phyloP scores from a whole-genome alignment of 2,888 invertebrate species.

The Stenichneumon culpator region DNA sequence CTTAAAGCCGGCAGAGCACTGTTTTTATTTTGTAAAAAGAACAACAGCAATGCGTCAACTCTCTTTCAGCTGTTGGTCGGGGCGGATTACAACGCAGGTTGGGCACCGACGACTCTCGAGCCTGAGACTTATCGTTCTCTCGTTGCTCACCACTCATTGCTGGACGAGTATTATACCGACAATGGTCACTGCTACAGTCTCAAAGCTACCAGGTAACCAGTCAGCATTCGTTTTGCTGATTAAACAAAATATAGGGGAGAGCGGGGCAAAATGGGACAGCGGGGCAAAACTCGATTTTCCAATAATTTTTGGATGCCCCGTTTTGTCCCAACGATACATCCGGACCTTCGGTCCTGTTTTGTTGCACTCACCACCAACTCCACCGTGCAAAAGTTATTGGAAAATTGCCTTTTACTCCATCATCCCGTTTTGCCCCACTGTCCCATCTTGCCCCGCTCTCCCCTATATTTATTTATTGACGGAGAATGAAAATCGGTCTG shows the following conservation, averaged over 20 bases:
- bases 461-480: neutral
- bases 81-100: conserved; percentile 79
- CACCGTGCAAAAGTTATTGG: too few relatives aligned
- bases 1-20: neutral
- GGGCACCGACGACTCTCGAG: conserved; percentile 78
- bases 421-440: too few relatives aligned
- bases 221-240: neutral
- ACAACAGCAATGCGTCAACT: conserved; percentile 28
- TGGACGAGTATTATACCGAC: conserved; percentile 78
- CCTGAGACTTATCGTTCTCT: conserved; percentile 77
- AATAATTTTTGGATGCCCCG: too few relatives aligned
- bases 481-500: neutral
- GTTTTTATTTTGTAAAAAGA: conserved; percentile 15
- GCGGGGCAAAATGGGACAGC: too few relatives aligned
- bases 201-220: conserved; percentile 78
- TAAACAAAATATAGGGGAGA: conserved; percentile 4
- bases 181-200: conserved; percentile 77
- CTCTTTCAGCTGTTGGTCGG: conserved; percentile 79
- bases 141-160: conserved; percentile 72
- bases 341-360: too few relatives aligned
- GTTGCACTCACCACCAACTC: too few relatives aligned
- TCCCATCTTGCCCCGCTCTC: too few relatives aligned
- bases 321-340: too few relatives aligned
- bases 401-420: too few relatives aligned
- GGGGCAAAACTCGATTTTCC: too few relatives aligned